Evolutionary conservation across 1,140 invertebrate genomes (phyloP).

Genomic region (Panagrolaimus sp.): DNA sequence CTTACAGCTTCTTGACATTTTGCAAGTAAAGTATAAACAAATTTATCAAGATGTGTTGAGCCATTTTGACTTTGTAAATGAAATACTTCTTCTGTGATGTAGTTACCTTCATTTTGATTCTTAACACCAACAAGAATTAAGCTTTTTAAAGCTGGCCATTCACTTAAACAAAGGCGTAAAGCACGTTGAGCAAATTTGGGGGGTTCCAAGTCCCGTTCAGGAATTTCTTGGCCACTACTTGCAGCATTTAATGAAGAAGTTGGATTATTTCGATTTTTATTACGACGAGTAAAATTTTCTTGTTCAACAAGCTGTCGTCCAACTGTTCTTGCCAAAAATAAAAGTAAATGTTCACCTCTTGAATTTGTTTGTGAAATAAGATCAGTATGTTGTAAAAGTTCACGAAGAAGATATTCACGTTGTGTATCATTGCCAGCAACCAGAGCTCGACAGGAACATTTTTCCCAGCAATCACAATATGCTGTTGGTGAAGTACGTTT

Average conservation of each 20-base stretch:
- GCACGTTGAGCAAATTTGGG: slow-evolving; percentile 87
- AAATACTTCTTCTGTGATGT: slow-evolving; percentile 68
- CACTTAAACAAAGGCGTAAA: slow-evolving; percentile 76
- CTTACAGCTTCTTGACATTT: slow-evolving; percentile 77
- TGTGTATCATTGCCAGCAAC: slow-evolving; percentile 83
- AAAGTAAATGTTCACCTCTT: slow-evolving; percentile 85
- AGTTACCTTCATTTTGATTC: slow-evolving; percentile 8
- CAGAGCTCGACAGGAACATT: slow-evolving; percentile 89
- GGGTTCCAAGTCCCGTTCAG: slow-evolving; percentile 94
- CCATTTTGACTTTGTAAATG: slow-evolving; percentile 78
- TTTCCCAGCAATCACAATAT: slow-evolving; percentile 99
- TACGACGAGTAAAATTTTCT: slow-evolving; percentile 74
- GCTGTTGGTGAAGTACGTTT: slow-evolving; percentile 96
- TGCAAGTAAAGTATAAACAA: slow-evolving; percentile 86
- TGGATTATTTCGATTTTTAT: slow-evolving; percentile 58
- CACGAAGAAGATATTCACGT: slow-evolving; percentile 76
- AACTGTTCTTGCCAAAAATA: slow-evolving; percentile 94
- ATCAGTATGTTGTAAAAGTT: slow-evolving; percentile 65
- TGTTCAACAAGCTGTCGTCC: slow-evolving; percentile 91
- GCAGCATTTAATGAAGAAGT: slow-evolving; percentile 44
- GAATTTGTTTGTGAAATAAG: slow-evolving; percentile 46
- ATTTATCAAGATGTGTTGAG: slow-evolving; percentile 89
- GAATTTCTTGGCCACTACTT: slow-evolving; percentile 72
- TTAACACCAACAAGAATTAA: slow-evolving; percentile 65
- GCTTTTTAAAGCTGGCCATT: slow-evolving; percentile 77